Evolutionary conservation across 1,140 invertebrate species (phyloP).

Genomic region (Drosophila nebulosa): DNA sequence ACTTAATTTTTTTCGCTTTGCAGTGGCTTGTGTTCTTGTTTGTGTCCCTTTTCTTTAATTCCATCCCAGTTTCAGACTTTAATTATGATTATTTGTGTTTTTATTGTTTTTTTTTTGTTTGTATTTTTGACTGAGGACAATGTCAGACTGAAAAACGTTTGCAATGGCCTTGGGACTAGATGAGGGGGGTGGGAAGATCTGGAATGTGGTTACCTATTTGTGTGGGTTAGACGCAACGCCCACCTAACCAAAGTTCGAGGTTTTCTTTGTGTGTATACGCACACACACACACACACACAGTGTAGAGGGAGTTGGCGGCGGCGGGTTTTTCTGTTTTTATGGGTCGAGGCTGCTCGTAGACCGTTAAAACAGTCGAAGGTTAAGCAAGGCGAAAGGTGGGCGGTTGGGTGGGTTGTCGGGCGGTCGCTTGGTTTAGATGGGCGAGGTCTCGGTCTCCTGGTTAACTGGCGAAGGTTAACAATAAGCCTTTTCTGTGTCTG

Average conservation of each 20-base stretch:
- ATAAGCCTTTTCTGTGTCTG: constrained; percentile 23
- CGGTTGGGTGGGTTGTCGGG: constrained; percentile 25
- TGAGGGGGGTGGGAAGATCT: background rate
- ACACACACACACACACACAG: constrained; percentile 6
- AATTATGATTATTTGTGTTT: no score
- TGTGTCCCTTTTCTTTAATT: background rate
- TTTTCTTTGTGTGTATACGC: background rate
- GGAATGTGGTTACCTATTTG: background rate
- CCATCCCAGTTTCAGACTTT: constrained; percentile 2
- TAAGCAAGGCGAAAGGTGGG: constrained; percentile 19
- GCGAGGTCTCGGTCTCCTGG: constrained; percentile 28
- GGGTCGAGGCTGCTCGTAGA: constrained; percentile 65
- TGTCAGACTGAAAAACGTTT: constrained; percentile 24
- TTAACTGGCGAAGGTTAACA: constrained; percentile 51
- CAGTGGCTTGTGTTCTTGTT: no score
- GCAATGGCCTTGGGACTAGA: constrained; percentile 32
- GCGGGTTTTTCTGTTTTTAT: constrained; percentile 54
- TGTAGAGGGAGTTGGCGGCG: background rate
- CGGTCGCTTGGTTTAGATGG: constrained; percentile 55
- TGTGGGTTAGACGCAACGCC: constrained; percentile 4
- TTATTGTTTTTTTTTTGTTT: background rate
- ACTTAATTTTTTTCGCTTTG: no score
- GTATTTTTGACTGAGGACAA: constrained; percentile 11
- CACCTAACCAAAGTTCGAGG: background rate
- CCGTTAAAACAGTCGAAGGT: constrained; percentile 58